Base-by-base conservation (phyloP, 1,140 invertebrate genomes). In the Elysia chlorotica region DNA sequence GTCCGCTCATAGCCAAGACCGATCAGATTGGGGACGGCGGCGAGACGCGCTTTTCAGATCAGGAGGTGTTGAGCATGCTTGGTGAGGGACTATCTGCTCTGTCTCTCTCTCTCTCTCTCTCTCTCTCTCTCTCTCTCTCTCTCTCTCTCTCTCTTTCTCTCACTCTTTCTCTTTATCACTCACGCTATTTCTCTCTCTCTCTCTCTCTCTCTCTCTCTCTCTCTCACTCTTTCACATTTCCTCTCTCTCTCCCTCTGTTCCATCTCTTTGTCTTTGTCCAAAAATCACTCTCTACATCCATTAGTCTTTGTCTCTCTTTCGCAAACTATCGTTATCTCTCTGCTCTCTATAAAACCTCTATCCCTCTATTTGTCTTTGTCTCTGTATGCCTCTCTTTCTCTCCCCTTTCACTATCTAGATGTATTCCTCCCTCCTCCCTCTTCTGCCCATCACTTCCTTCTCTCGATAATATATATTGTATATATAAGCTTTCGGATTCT, bases 31-130 rank as follows among this genome's bases (percentile, higher is more conserved):
- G n/a, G n/a, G n/a, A n/a, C 25, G 56, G 25, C 25, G 56, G 56
- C 56, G 25, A n/a, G n/a, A n/a, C n/a, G n/a, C n/a, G n/a, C n/a
- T n/a, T n/a, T n/a, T n/a, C n/a, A n/a, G n/a, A n/a, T n/a, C n/a
- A n/a, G n/a, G n/a, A n/a, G n/a, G n/a, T n/a, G n/a, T n/a, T n/a
- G n/a, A n/a, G n/a, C n/a, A n/a, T n/a, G n/a, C n/a, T n/a, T n/a
- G n/a, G n/a, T n/a, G n/a, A n/a, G n/a, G n/a, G n/a, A n/a, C n/a
- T n/a, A n/a, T n/a, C n/a, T n/a, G n/a, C n/a, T 48, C 21, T 35
- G 25, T 68, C 38, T 56, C 2, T 23, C 17, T 68, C 17, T 48
- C 38, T 68, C n/a, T 30, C 38, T 68, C 25, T 59, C 56, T 59
- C 56, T 25, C 56, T 59, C 28, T 59, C 10, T 48, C 41, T 48